These are phyloP conservation scores for Tragelaphus buxtoni DNA, from an alignment of 2,113 vertebrate genomes.

Conservation along the genomic window DNA sequence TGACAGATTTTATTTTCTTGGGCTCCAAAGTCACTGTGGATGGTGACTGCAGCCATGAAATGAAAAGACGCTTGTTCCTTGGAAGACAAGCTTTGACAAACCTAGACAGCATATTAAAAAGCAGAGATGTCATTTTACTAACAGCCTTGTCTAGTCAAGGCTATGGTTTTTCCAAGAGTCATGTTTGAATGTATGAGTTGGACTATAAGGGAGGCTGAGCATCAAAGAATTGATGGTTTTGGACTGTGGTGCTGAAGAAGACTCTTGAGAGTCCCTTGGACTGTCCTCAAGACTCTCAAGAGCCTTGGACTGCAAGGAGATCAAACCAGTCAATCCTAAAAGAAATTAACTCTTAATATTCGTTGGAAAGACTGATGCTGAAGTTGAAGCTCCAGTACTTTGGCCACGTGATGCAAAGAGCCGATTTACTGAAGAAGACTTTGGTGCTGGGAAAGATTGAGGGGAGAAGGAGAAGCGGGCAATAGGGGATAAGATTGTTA, in stretches of 20 bases:
- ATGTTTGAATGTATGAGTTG: not conserved
- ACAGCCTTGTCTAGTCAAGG: not conserved
- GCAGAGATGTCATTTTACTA: not conserved
- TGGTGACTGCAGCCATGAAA: not conserved
- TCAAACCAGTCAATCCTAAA: not conserved
- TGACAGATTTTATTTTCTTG: not conserved
- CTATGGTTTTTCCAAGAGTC: not conserved
- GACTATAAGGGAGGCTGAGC: not conserved
- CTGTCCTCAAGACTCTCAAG: not conserved
- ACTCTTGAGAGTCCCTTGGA: not conserved
- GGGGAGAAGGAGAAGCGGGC: not conserved
- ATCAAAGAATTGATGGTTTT: not conserved
- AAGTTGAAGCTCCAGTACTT: not conserved
- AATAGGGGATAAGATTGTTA: not conserved
- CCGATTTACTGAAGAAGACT: not conserved
- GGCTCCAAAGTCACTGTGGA: not conserved
- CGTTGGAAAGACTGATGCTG: not conserved
- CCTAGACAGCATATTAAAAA: not conserved
- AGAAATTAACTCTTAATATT: not conserved
- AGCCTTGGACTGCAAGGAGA: not conserved
- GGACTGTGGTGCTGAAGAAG: not conserved
- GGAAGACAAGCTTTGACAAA: not conserved
- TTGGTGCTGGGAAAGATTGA: not conserved
- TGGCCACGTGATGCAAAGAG: not conserved
- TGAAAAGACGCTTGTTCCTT: not conserved